A percentile compares a stretch with the other conserved stretches of the same genome.
Evolutionary conservation across 64 coral and sea anemone species (phyloP).

Genomic region (Dendronephthya gigantea): DNA sequence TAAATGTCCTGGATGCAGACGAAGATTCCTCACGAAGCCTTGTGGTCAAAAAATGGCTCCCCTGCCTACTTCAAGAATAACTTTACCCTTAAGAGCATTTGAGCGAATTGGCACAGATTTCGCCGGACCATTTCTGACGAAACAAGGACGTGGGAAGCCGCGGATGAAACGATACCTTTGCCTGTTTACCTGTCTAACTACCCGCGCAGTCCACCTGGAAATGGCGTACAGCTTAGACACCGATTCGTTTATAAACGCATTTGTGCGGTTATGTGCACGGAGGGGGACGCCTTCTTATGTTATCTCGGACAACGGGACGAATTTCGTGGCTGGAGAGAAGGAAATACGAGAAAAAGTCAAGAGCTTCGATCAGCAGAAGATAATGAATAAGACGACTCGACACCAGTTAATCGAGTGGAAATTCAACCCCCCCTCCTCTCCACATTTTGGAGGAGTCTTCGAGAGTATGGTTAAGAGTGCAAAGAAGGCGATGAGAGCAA

Average conservation of each 20-base stretch:
- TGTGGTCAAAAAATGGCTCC: not conserved
- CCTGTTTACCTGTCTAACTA: not conserved
- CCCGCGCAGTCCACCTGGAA: slow-evolving; percentile 26
- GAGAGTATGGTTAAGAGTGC: too few relatives aligned
- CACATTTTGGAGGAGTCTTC: not conserved
- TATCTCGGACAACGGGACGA: not conserved
- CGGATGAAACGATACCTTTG: slow-evolving; percentile 19
- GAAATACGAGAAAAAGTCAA: not conserved
- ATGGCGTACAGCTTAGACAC: slow-evolving; percentile 20
- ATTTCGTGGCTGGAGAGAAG: not conserved
- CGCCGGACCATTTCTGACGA: slow-evolving; percentile 29
- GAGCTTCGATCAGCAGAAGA: not conserved
- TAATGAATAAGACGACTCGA: not conserved
- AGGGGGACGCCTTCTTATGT: not conserved
- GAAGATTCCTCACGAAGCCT: not conserved
- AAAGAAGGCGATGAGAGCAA: too few relatives aligned
- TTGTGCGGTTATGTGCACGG: not conserved
- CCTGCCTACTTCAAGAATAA: not conserved
- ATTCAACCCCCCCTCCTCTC: not conserved
- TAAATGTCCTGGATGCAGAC: not conserved
- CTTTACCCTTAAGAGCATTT: slow-evolving; percentile 3
- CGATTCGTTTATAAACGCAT: not conserved
- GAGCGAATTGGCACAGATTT: not conserved
- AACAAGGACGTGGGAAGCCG: slow-evolving; percentile 24
- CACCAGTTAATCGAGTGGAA: too few relatives aligned